Percentiles rank a stretch among this genome's conserved stretches.
Evolutionary conservation across 1,140 invertebrate genomes (phyloP).

Genomic region (Euschistus heros): DNA sequence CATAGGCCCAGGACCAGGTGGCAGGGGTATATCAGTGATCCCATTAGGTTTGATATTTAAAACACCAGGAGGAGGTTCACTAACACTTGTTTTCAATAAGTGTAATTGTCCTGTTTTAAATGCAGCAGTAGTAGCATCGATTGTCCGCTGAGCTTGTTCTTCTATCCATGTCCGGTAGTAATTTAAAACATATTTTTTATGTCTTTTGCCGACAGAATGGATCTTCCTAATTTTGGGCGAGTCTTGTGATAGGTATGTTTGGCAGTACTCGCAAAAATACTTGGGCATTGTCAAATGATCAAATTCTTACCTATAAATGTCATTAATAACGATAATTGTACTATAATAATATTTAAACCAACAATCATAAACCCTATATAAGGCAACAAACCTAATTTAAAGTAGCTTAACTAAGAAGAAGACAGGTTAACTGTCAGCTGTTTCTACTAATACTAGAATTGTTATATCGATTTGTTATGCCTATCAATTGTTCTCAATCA

Average conservation of each 20-base stretch:
- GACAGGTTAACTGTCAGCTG: too few species aligned
- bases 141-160: slow-evolving; percentile 95
- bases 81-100: slow-evolving; percentile 43
- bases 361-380: too few species aligned
- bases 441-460: too few species aligned
- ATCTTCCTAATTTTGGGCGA: slow-evolving; percentile 98
- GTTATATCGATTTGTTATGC: too few species aligned
- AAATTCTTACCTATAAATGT: not conserved
- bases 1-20: slow-evolving; percentile 48
- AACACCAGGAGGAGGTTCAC: slow-evolving; percentile 41
- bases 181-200: slow-evolving; percentile 99
- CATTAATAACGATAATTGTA: too few species aligned
- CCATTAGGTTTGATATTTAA: slow-evolving; percentile 31
- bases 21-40: slow-evolving; percentile 38
- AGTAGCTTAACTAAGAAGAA: too few species aligned
- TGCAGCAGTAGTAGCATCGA: slow-evolving; percentile 90
- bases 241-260: slow-evolving; percentile 98
- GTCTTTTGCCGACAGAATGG: slow-evolving; percentile 96
- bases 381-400: too few species aligned
- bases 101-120: slow-evolving; percentile 94
- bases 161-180: slow-evolving; percentile 99
- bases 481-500: too few species aligned
- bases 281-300: slow-evolving; percentile 58
- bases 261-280: slow-evolving; percentile 99
- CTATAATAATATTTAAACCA: too few species aligned